phyloP scores from a whole-genome alignment of 1,140 invertebrate species.

The Stenopsyche tienmushanensis region DNA sequence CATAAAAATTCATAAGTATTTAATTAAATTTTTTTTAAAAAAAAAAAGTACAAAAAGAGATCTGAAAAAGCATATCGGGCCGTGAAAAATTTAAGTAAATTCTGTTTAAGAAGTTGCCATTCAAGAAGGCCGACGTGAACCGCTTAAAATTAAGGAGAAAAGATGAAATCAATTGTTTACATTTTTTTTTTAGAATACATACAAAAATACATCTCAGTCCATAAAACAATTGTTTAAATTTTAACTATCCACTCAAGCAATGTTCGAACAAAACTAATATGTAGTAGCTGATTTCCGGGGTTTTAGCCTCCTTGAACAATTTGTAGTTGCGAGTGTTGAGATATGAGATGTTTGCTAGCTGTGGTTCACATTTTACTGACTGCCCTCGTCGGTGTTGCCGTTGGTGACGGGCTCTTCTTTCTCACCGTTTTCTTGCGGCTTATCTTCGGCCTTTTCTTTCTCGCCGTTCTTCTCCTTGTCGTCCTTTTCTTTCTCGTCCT shows the following conservation, averaged over 20 bases:
- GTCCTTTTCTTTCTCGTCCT: slow-evolving; percentile 62
- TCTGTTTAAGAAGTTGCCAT: slow-evolving; percentile 26
- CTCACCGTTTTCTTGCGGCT: slow-evolving; percentile 48
- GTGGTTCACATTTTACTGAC: no score
- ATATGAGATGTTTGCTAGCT: no score
- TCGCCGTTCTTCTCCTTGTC: slow-evolving; percentile 59
- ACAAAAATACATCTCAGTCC: slow-evolving; percentile 11
- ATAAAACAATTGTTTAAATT: background rate
- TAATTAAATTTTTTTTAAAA: background rate
- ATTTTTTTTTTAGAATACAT: background rate
- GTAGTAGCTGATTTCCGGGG: background rate
- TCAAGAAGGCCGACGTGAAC: slow-evolving; percentile 27
- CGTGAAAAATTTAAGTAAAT: slow-evolving; percentile 3
- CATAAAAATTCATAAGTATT: background rate
- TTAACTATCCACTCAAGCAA: background rate
- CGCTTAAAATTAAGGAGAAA: background rate
- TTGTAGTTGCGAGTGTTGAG: no score
- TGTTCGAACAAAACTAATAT: background rate
- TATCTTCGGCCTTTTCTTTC: slow-evolving; percentile 56
- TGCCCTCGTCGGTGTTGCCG: slow-evolving; percentile 56
- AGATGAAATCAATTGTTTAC: background rate
- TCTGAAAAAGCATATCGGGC: no score
- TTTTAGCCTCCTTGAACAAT: slow-evolving; percentile 7
- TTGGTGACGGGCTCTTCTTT: slow-evolving; percentile 50
- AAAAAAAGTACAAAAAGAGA: slow-evolving; percentile 7